Base-by-base conservation (phyloP, 2,888 invertebrate species). In the Dermolepida albohirtum region DNA sequence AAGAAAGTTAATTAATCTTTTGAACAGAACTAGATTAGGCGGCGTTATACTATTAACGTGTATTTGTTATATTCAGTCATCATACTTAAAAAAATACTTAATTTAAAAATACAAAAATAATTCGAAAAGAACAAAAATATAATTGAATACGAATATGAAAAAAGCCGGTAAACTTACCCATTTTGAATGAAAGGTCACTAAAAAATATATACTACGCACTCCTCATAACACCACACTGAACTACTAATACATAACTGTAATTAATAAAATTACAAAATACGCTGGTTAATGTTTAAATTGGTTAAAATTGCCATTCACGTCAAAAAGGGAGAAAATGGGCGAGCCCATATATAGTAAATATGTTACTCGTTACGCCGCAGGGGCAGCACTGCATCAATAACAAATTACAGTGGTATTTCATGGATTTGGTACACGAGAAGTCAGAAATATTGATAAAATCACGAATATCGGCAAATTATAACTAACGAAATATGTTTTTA, bases 281-380 rank as follows among this genome's bases (percentile, higher is more conserved):
- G 66, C 70, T 70, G 72, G 68, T 68, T 73, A 74, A 70, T 70
- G 66, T 65, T 71, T 73, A 74, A 77, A 77, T 74, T 77, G 74
- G 72, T 74, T 74, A 75, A 78, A 76, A 76, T 75, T 75, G 73
- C 72, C 74, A 74, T 68, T 73, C 72, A 77, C 75, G 74, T 76
- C 76, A 76, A 79, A 75, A 68, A 69, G 69, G 75, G 74, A 75
- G 75, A 78, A 77, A 76, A 79, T 79, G 80, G 80, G 79, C 80
- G 79, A 80, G 79, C 77, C 80, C 78, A 77, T 76, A 77, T 72
- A 70, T 74, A 73, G 72, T 69, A 16, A 55, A 59, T 43, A 62
- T 52, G 68, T 72, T 68, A 47, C 63, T 62, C 71, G 67, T 62
- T 66, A 62, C 49, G 52, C 43, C 44, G 52, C 68, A 65, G 63